Conservation (phyloP, 2,113 vertebrate species). For the Phocoena phocoena region DNA sequence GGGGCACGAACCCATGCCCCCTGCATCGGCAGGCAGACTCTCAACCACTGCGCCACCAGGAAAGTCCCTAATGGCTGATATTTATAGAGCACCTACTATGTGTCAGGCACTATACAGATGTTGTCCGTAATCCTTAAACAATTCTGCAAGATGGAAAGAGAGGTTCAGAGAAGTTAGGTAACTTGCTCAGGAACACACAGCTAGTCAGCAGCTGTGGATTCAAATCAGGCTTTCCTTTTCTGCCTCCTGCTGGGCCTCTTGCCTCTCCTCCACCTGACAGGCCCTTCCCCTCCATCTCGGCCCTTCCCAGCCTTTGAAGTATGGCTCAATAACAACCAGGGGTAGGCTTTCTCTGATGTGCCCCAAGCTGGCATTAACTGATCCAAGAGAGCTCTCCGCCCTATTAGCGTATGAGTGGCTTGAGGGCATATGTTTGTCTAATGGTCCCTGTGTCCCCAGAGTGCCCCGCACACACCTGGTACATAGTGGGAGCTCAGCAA, state of each 20-base stretch:
- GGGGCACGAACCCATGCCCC: no score
- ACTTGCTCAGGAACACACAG: not conserved
- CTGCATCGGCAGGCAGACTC: no score
- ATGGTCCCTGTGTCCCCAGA: not conserved
- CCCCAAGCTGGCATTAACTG: not conserved
- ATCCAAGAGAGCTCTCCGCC: rapidly evolving
- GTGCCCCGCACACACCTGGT: not conserved
- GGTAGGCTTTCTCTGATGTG: not conserved
- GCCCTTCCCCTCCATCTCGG: not conserved
- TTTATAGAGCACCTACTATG: not conserved
- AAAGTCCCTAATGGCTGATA: not conserved
- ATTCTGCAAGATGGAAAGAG: not conserved
- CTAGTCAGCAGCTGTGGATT: not conserved
- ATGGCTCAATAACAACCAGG: not conserved
- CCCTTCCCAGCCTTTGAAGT: not conserved
- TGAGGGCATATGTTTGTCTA: not conserved
- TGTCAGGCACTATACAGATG: not conserved
- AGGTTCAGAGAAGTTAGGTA: not conserved
- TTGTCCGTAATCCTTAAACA: not conserved
- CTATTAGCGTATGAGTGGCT: not conserved
- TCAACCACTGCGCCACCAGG: no score
- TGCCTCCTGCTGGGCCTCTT: not conserved
- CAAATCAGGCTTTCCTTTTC: not conserved
- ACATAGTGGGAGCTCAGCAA: not conserved
- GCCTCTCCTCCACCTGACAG: rapidly evolving